These are phyloP conservation scores for Stenopsyche tienmushanensis DNA, from an alignment of 1,140 invertebrate species.

Conservation along the genomic window DNA sequence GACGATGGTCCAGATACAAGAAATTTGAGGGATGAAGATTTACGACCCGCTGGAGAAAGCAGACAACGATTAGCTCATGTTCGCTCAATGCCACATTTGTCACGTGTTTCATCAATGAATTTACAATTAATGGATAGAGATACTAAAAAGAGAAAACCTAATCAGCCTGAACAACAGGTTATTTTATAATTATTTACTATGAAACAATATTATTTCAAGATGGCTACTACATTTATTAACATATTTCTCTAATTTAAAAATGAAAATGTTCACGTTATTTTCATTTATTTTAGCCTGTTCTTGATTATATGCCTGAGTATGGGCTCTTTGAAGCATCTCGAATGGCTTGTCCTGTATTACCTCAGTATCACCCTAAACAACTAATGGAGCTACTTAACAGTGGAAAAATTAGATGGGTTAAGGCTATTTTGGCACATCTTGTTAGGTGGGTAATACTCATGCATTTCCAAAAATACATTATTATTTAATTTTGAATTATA, in stretches of 20 bases:
- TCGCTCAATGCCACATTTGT: conserved; percentile 76
- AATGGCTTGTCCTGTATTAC: conserved; percentile 94
- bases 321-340: conserved; percentile 96
- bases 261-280: background rate
- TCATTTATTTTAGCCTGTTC: conserved; percentile 48
- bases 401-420: conserved; percentile 96
- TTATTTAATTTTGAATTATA: too few species aligned
- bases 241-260: conserved; percentile 2
- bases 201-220: conserved; percentile 7
- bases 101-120: conserved; percentile 79
- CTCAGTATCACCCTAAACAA: conserved; percentile 99
- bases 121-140: conserved; percentile 72
- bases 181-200: too few species aligned
- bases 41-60: conserved; percentile 72
- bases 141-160: conserved; percentile 66
- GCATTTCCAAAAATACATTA: too few species aligned
- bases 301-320: conserved; percentile 87
- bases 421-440: conserved; percentile 95
- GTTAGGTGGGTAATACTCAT: conserved; percentile 65
- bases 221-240: background rate
- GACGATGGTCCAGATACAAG: conserved; percentile 71
- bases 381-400: conserved; percentile 98
- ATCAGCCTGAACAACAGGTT: conserved; percentile 58
- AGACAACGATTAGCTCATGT: conserved; percentile 68
- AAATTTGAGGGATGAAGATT: conserved; percentile 77